Evolutionary conservation across 2,113 vertebrate genomes (phyloP).

Genomic region (Speoplatyrhinus poulsoni): DNA sequence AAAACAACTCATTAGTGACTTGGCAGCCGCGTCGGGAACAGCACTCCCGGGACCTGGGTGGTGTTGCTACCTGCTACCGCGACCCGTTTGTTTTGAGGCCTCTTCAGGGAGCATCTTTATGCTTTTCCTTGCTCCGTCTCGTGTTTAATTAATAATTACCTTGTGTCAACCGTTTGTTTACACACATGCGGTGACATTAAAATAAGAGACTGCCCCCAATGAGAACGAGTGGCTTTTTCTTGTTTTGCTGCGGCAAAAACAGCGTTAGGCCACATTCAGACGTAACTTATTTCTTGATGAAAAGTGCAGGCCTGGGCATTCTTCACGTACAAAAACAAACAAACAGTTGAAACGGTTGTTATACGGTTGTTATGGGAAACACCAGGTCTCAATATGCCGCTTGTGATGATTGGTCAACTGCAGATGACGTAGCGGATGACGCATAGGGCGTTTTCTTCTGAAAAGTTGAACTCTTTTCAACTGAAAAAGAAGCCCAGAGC

Average conservation of each 20-base stretch:
- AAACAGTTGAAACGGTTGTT: no score
- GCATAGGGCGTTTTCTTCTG: no score
- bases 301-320: no score
- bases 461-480: no score
- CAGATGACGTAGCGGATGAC: no score
- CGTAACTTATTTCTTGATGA: no score
- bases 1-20: constrained; percentile 82
- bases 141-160: constrained; percentile 83
- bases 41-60: constrained; percentile 66
- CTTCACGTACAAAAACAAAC: no score
- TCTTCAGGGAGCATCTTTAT: constrained; percentile 64
- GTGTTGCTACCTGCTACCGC: constrained; percentile 65
- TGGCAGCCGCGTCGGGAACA: constrained; percentile 64
- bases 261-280: no score
- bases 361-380: no score
- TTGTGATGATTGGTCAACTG: no score
- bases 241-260: constrained; percentile 8
- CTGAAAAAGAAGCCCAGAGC: no score
- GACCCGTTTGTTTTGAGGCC: constrained; percentile 70
- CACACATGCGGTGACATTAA: constrained; percentile 52
- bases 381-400: no score
- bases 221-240: constrained; percentile 34
- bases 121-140: constrained; percentile 58
- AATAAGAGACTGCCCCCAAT: constrained; percentile 15
- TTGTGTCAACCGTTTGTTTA: constrained; percentile 71